Evolutionary conservation across 2,797 vertebrate species (phyloP).

Genomic region (Sitta carolinensis): DNA sequence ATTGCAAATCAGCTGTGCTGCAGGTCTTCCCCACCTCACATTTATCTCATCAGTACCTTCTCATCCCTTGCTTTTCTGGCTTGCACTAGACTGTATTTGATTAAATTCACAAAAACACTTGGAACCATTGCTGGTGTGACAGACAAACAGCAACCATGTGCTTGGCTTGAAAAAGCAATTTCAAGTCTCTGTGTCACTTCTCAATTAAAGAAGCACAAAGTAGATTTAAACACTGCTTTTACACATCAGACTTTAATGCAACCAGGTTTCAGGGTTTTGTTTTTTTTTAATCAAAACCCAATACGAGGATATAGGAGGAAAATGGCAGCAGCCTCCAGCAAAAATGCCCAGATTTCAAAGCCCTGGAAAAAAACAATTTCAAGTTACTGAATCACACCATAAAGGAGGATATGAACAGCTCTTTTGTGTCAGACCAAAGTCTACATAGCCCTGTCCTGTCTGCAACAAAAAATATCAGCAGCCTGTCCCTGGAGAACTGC

Average conservation of each 20-base stretch:
- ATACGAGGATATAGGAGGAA: not conserved
- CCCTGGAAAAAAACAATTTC: not conserved
- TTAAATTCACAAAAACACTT: not conserved
- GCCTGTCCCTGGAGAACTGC: not conserved
- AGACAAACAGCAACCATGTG: slow-evolving; percentile 24
- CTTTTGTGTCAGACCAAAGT: not conserved
- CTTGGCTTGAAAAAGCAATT: slow-evolving; percentile 30
- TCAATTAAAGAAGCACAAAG: not conserved
- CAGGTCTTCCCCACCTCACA: not conserved
- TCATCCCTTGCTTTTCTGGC: not conserved
- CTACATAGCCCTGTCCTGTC: not conserved
- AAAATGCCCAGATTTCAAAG: not conserved
- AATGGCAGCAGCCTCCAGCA: not conserved
- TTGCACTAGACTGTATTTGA: not conserved
- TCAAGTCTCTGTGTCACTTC: not conserved
- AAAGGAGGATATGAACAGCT: not conserved
- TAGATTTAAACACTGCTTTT: not conserved
- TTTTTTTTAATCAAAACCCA: not conserved
- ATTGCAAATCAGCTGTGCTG: not conserved
- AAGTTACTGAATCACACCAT: not conserved
- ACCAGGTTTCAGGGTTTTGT: not conserved
- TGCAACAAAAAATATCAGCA: not conserved
- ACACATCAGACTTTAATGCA: not conserved
- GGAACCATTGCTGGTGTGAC: slow-evolving; percentile 7
- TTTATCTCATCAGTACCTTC: slow-evolving; percentile 11